These are phyloP conservation scores for Epinephelus moara DNA, from an alignment of 2,113 vertebrate species.

Conservation along the genomic window DNA sequence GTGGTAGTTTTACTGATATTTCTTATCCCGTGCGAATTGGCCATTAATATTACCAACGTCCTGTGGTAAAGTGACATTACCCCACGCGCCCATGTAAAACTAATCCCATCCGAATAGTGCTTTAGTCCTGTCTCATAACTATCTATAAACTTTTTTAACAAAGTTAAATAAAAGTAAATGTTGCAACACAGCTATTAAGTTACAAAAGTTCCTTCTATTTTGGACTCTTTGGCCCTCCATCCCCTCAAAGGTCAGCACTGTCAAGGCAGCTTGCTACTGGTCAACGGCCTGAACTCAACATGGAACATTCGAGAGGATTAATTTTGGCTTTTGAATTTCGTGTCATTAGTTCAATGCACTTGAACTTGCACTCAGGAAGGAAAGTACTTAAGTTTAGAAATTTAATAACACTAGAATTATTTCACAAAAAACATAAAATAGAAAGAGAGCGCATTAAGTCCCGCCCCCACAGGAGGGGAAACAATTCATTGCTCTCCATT, in stretches of 20 bases:
- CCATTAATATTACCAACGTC: too few species aligned
- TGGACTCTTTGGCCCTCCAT: neutral
- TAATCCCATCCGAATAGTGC: too few species aligned
- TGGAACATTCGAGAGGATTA: neutral
- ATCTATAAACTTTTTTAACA: neutral
- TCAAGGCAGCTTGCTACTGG: neutral
- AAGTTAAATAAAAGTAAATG: neutral
- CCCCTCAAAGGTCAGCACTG: neutral
- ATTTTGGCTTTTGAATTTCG: neutral
- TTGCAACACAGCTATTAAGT: neutral
- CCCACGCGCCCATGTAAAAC: too few species aligned
- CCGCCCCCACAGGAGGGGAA: too few species aligned
- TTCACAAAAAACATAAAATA: slow-evolving; percentile 1
- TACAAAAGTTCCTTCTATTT: neutral
- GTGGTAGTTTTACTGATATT: too few species aligned
- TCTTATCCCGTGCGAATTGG: too few species aligned
- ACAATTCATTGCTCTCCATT: too few species aligned
- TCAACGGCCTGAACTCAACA: neutral
- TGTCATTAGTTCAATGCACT: neutral
- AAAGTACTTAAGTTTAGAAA: neutral
- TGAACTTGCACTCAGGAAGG: too few species aligned
- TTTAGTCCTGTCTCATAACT: neutral
- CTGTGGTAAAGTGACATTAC: too few species aligned
- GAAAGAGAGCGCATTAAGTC: too few species aligned
- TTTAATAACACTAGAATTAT: neutral